A percentile compares a stretch with the other conserved stretches of the same genome.
Conservation (phyloP, 2,113 vertebrate species). For the Pungitius pungitius region DNA sequence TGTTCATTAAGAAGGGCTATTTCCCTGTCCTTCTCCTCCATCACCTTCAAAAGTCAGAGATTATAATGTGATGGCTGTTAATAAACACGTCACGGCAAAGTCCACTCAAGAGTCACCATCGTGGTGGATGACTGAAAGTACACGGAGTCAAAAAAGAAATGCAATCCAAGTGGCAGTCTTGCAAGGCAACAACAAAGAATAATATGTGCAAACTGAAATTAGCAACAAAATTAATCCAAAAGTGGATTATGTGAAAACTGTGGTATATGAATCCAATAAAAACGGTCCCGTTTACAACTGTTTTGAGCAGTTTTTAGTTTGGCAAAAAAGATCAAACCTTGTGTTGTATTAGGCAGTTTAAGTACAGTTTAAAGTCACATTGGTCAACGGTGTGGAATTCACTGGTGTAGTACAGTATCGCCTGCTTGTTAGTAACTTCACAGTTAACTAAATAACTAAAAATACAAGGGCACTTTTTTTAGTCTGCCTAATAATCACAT, state of each 20-base stretch:
- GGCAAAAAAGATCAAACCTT: background rate
- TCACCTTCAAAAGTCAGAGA: constrained; percentile 87
- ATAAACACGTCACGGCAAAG: constrained; percentile 54
- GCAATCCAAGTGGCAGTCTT: background rate
- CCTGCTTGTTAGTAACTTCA: background rate
- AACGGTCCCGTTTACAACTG: background rate
- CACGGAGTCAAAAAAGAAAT: constrained; percentile 9
- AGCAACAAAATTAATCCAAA: background rate
- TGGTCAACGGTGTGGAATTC: background rate
- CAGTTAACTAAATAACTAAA: background rate
- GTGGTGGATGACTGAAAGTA: constrained; percentile 19
- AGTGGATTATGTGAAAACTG: background rate
- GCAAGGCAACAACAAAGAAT: constrained; percentile 4
- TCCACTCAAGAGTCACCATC: constrained; percentile 27
- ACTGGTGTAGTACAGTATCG: background rate
- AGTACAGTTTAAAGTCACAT: background rate
- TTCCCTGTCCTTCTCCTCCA: constrained; percentile 91
- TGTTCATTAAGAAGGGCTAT: constrained; percentile 89
- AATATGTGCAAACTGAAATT: constrained; percentile 26
- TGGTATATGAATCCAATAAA: background rate
- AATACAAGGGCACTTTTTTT: background rate
- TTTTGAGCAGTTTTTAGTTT: background rate
- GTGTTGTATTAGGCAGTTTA: background rate
- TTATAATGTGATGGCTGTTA: constrained; percentile 81
- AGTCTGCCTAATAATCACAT: background rate